Conservation (phyloP, 2,888 invertebrate species). For the Apeira syringaria region DNA sequence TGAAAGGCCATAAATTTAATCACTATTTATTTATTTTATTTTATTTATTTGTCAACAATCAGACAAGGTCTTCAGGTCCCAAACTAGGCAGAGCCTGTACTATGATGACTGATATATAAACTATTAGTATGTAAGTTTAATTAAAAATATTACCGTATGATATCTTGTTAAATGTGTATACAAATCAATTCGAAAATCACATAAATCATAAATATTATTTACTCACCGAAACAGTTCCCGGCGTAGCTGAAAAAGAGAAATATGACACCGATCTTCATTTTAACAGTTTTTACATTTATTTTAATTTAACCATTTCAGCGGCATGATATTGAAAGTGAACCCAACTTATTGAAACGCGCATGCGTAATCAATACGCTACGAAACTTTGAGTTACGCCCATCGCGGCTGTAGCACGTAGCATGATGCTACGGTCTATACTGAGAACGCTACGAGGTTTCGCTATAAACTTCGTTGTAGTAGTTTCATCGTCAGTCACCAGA, state of each 20-base stretch:
- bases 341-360: conserved; percentile 47
- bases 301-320: conserved; percentile 29
- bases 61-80: too few relatives aligned
- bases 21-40: too few relatives aligned
- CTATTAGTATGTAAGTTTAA: too few relatives aligned
- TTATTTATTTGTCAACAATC: too few relatives aligned
- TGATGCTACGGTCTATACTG: conserved; percentile 5
- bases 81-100: too few relatives aligned
- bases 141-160: too few relatives aligned
- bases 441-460: conserved; percentile 10
- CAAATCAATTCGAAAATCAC: too few relatives aligned
- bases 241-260: conserved; percentile 49
- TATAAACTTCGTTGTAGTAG: not conserved
- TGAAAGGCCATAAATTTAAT: too few relatives aligned
- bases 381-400: conserved; percentile 24
- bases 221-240: conserved; percentile 59
- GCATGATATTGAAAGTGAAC: conserved; percentile 37
- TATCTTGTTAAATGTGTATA: too few relatives aligned
- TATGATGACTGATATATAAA: too few relatives aligned
- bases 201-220: too few relatives aligned
- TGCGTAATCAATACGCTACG: conserved; percentile 68
- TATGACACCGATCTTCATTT: conserved; percentile 57
- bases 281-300: conserved; percentile 27
- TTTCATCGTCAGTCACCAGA: conserved; percentile 14
- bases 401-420: conserved; percentile 18